These are phyloP conservation scores for Halichoerus grypus DNA, from an alignment of 2,113 vertebrate genomes.

Conservation along the genomic window DNA sequence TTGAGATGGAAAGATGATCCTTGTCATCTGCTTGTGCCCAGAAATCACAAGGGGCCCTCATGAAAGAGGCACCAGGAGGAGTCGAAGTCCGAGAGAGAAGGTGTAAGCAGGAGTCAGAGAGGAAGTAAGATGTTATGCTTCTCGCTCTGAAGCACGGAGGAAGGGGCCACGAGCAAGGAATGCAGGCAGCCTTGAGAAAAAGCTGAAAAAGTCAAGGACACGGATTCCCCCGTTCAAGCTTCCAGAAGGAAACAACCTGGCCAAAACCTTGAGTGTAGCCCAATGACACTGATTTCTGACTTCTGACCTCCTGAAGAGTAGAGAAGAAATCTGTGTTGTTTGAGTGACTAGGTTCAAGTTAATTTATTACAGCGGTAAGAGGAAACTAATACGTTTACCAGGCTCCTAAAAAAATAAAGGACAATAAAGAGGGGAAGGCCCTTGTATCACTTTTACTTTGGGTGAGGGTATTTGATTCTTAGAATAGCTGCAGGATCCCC, in stretches of 20 bases:
- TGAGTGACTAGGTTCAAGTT: not conserved
- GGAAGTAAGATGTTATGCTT: not conserved
- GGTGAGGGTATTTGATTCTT: not conserved
- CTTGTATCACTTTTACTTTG: not conserved
- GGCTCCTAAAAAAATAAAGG: not conserved
- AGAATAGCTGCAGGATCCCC: not conserved
- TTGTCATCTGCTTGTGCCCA: no score
- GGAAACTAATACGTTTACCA: not conserved
- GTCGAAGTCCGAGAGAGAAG: not conserved
- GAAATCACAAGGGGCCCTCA: not conserved
- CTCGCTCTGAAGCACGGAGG: not conserved
- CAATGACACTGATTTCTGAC: not conserved
- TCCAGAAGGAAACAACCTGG: not conserved
- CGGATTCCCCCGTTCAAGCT: accelerated
- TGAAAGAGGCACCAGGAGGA: not conserved
- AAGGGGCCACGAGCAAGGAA: not conserved
- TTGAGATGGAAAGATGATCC: not conserved
- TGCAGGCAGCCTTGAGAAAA: not conserved
- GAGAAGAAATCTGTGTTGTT: not conserved
- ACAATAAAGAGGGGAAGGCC: not conserved
- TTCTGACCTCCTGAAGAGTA: not conserved
- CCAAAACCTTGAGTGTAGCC: no score
- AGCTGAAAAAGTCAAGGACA: not conserved
- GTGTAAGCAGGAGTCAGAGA: not conserved
- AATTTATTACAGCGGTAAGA: not conserved